phyloP scores from a whole-genome alignment of 1,140 invertebrate genomes.

The Phocides pigmalion region DNA sequence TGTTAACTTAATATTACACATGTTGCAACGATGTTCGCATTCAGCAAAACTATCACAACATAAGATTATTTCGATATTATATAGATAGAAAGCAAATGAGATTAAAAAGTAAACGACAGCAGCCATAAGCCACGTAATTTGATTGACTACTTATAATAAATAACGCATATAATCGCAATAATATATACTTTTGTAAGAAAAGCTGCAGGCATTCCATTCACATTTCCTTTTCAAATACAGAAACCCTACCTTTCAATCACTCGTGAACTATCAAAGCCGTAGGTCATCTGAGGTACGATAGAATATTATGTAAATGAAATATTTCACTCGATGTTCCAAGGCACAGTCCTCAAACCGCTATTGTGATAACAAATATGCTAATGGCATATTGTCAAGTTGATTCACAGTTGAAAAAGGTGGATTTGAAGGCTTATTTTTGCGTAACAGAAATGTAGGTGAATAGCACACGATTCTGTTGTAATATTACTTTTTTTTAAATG shows the following conservation, averaged over 20 bases:
- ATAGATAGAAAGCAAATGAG: too few species aligned
- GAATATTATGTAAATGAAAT: conserved; percentile 43
- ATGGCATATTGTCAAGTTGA: conserved; percentile 21
- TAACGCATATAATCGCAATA: background rate
- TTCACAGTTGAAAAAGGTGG: background rate
- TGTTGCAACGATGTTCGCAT: too few species aligned
- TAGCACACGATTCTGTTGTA: too few species aligned
- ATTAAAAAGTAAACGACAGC: too few species aligned
- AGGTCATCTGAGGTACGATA: background rate
- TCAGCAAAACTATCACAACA: too few species aligned
- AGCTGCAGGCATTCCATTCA: background rate
- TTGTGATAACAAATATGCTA: conserved; percentile 43
- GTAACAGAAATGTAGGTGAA: too few species aligned
- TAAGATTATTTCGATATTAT: too few species aligned
- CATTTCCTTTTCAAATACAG: background rate
- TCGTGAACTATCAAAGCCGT: conserved; percentile 1
- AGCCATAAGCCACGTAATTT: too few species aligned
- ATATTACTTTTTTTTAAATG: too few species aligned
- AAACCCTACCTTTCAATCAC: conserved; percentile 28
- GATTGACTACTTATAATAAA: too few species aligned
- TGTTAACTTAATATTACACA: too few species aligned
- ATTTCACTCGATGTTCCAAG: conserved; percentile 42
- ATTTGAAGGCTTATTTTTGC: background rate
- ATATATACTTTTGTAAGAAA: background rate
- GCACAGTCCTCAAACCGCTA: conserved; percentile 29